A percentile compares a stretch with the other conserved stretches of the same genome.
These are phyloP conservation scores for Brassicogethes aeneus DNA, from an alignment of 2,888 invertebrate genomes.

Conservation along the genomic window DNA sequence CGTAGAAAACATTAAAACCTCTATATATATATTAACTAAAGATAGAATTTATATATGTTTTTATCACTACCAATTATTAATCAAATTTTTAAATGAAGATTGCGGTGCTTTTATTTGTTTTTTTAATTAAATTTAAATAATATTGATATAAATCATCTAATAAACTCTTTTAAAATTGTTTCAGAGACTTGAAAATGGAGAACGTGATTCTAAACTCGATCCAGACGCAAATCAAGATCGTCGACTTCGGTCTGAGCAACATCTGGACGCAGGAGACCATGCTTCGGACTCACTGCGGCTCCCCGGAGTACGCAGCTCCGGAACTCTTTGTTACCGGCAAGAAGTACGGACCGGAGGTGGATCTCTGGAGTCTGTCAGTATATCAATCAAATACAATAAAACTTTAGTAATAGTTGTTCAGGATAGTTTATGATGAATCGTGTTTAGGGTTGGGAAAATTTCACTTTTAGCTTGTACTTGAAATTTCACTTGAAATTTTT, in stretches of 20 bases:
- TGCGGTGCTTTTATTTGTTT: no score
- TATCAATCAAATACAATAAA: not conserved
- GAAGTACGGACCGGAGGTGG: conserved; percentile 66
- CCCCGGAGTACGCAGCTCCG: conserved; percentile 72
- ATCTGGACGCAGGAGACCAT: conserved; percentile 49
- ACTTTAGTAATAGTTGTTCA: no score
- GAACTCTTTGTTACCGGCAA: conserved; percentile 62
- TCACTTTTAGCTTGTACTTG: no score
- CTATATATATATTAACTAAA: no score
- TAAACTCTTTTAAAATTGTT: not conserved
- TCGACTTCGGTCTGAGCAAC: conserved; percentile 71
- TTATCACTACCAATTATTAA: no score
- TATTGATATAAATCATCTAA: not conserved
- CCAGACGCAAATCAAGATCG: conserved; percentile 62
- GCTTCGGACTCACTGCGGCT: conserved; percentile 69
- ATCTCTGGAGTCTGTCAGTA: conserved; percentile 56
- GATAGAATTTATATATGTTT: no score
- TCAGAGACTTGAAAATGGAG: conserved; percentile 70
- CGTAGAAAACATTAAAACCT: no score
- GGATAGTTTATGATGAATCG: no score
- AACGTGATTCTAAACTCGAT: conserved; percentile 63
- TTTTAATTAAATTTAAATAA: no score
- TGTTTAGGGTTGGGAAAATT: no score
- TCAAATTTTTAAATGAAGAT: no score
- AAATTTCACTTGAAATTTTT: no score